Evolutionary conservation across 2,797 vertebrate genomes (phyloP).

Genomic region (Characodon lateralis): DNA sequence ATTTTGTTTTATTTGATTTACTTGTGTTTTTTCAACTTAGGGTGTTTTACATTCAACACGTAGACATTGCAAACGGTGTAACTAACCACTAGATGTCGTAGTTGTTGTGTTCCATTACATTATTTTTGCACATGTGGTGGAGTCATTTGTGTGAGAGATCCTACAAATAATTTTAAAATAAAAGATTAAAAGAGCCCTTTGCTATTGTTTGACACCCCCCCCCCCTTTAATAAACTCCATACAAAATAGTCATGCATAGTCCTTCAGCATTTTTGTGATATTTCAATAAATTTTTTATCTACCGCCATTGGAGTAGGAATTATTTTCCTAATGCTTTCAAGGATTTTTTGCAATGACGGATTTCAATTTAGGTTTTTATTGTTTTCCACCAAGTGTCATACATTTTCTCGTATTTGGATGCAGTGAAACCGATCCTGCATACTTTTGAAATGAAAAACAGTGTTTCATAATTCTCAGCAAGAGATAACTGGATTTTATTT

Average conservation of each 20-base stretch:
- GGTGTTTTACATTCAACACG: not conserved
- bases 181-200: not conserved
- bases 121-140: not conserved
- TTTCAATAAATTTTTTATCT: not conserved
- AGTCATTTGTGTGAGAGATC: not conserved
- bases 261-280: not conserved
- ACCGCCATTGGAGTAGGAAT: not conserved
- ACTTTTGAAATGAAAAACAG: not conserved
- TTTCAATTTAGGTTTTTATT: not conserved
- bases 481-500: not conserved
- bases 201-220: not conserved
- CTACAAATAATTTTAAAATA: not conserved
- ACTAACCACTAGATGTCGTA: constrained; percentile 63
- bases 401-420: not conserved
- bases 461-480: not conserved
- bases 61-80: not conserved
- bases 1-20: not conserved
- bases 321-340: not conserved
- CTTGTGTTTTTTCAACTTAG: not conserved
- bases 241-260: not conserved
- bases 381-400: too few species aligned
- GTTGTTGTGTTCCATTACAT: constrained; percentile 31
- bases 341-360: not conserved
- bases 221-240: not conserved
- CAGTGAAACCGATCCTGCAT: not conserved